These are phyloP conservation scores for Labrus mixtus DNA, from an alignment of 2,113 vertebrate species.

Conservation along the genomic window DNA sequence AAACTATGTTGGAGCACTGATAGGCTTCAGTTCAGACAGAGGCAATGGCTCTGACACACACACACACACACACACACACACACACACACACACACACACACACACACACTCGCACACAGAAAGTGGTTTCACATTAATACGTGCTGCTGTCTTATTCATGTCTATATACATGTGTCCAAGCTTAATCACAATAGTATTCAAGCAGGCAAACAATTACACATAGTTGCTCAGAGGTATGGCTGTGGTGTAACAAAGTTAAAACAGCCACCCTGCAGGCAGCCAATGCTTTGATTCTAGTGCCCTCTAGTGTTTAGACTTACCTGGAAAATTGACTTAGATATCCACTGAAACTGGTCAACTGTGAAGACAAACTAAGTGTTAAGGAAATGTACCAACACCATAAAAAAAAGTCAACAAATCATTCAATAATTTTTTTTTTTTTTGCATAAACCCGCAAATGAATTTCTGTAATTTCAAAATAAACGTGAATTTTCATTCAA, in stretches of 20 bases:
- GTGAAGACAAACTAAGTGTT: constrained; percentile 14
- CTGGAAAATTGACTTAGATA: constrained; percentile 25
- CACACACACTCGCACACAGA: background rate
- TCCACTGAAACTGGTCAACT: constrained; percentile 29
- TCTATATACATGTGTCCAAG: constrained; percentile 48
- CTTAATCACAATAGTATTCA: constrained; percentile 64
- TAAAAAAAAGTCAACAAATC: background rate
- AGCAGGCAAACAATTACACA: constrained; percentile 56
- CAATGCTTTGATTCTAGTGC: constrained; percentile 82
- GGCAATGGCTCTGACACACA: constrained; percentile 6
- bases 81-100: background rate
- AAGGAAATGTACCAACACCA: background rate
- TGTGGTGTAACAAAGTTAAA: constrained; percentile 58
- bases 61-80: background rate
- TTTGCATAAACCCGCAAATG: background rate
- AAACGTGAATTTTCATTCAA: background rate
- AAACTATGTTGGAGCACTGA: constrained; percentile 70
- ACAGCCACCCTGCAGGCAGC: constrained; percentile 15
- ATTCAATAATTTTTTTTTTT: background rate
- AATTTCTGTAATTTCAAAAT: background rate
- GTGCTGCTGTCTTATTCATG: constrained; percentile 51
- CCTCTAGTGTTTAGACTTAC: constrained; percentile 79
- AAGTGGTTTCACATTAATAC: constrained; percentile 26
- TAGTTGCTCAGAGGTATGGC: constrained; percentile 60
- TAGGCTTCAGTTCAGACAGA: constrained; percentile 74